Conservation (phyloP, 2,888 invertebrate species). For the Drosophila sordidula region DNA sequence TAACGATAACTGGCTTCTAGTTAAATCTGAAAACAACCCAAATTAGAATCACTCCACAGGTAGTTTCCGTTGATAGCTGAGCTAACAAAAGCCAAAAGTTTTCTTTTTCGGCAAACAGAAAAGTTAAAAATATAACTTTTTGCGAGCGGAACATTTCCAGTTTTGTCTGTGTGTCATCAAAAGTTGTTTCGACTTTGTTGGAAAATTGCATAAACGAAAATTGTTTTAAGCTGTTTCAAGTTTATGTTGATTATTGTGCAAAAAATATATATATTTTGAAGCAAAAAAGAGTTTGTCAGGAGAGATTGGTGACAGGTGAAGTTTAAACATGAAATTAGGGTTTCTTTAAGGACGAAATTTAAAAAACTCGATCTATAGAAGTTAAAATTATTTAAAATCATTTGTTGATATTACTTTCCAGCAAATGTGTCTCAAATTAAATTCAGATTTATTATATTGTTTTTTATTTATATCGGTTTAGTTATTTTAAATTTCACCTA, state of each 20-base stretch:
- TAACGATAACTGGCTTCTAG: slow-evolving; percentile 20
- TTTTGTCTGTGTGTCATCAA: slow-evolving; percentile 25
- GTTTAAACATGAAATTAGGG: too few relatives aligned
- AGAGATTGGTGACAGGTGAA: too few relatives aligned
- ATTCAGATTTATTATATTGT: too few relatives aligned
- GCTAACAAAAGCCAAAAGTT: slow-evolving; percentile 32
- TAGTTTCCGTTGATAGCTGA: slow-evolving; percentile 23
- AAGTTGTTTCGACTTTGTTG: slow-evolving; percentile 34
- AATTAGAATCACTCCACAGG: slow-evolving; percentile 51
- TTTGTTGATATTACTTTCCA: too few relatives aligned
- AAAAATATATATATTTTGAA: not conserved
- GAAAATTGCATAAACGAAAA: slow-evolving; percentile 28
- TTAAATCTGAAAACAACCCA: slow-evolving; percentile 25
- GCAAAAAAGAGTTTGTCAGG: too few relatives aligned
- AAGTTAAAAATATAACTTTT: slow-evolving; percentile 37
- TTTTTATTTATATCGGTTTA: too few relatives aligned
- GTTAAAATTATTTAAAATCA: too few relatives aligned
- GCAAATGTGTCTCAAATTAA: too few relatives aligned
- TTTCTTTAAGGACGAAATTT: too few relatives aligned
- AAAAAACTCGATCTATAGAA: too few relatives aligned
- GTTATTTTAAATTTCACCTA: too few relatives aligned
- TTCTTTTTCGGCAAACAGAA: slow-evolving; percentile 23
- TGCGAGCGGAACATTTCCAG: slow-evolving; percentile 21
- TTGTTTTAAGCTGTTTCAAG: slow-evolving; percentile 26
- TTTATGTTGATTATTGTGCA: slow-evolving; percentile 13